Percentiles rank a stretch among this genome's conserved stretches.
Evolutionary conservation across 2,797 vertebrate genomes (phyloP).

Genomic region (Falco cherrug): DNA sequence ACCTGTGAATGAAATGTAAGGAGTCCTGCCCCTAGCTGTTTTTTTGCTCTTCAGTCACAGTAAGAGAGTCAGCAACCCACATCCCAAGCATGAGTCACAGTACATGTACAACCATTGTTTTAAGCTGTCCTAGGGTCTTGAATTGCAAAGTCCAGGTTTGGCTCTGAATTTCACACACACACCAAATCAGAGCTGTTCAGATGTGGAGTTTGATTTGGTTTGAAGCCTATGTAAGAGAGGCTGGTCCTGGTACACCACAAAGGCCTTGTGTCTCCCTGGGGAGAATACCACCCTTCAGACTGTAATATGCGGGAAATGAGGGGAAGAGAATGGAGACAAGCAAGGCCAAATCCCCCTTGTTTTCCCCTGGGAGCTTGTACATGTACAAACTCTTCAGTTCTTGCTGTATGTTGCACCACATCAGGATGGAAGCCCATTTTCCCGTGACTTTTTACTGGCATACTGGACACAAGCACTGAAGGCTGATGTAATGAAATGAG

Average conservation of each 20-base stretch:
- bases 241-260: not conserved
- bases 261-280: not conserved
- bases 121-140: not conserved
- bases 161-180: not conserved
- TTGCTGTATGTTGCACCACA: not conserved
- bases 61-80: not conserved
- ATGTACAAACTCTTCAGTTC: not conserved
- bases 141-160: not conserved
- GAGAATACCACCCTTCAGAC: not conserved
- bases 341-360: not conserved
- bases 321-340: not conserved
- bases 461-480: not conserved
- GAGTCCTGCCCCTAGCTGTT: not conserved
- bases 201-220: not conserved
- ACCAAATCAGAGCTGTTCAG: not conserved
- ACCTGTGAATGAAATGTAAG: not conserved
- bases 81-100: not conserved
- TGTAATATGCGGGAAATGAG: rapidly evolving
- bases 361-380: not conserved
- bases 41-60: not conserved
- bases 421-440: not conserved
- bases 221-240: not conserved
- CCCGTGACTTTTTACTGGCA: not conserved
- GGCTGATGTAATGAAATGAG: not conserved
- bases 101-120: not conserved